Evolutionary conservation across 2,113 vertebrate genomes (phyloP).

Genomic region (Pseudorasbora parva): DNA sequence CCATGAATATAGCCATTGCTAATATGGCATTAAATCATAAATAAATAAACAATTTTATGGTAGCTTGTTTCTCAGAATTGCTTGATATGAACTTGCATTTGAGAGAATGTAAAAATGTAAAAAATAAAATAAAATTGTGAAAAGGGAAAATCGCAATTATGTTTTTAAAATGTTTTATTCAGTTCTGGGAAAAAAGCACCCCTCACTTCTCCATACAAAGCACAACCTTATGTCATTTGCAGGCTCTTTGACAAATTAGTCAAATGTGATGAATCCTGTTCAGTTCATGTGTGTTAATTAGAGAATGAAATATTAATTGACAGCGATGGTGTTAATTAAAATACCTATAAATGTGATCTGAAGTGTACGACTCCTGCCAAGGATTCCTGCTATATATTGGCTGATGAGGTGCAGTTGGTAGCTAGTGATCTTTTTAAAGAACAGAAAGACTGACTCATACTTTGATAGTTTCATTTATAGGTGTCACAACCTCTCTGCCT

Average conservation of each 20-base stretch:
- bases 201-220: background rate
- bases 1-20: too few species aligned
- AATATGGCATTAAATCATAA: too few species aligned
- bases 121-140: too few species aligned
- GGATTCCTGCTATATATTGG: slow-evolving; percentile 2
- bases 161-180: too few species aligned
- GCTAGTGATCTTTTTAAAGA: slow-evolving; percentile 33
- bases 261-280: background rate
- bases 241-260: background rate
- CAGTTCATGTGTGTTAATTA: slow-evolving; percentile 22
- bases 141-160: too few species aligned
- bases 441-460: slow-evolving; percentile 7
- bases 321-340: slow-evolving; percentile 33
- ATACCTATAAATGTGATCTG: background rate
- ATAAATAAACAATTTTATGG: too few species aligned
- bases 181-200: background rate
- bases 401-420: slow-evolving; percentile 18
- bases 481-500: slow-evolving; percentile 40
- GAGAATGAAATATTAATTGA: slow-evolving; percentile 13
- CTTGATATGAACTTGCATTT: too few species aligned
- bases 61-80: too few species aligned
- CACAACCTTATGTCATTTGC: background rate
- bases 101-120: too few species aligned
- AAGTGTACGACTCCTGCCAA: background rate
- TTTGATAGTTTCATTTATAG: slow-evolving; percentile 43